Evolutionary conservation across 2,797 vertebrate species (phyloP), one percentile per base, ranked within the genome.

Genomic region (Catostomus latipinnis): DNA sequence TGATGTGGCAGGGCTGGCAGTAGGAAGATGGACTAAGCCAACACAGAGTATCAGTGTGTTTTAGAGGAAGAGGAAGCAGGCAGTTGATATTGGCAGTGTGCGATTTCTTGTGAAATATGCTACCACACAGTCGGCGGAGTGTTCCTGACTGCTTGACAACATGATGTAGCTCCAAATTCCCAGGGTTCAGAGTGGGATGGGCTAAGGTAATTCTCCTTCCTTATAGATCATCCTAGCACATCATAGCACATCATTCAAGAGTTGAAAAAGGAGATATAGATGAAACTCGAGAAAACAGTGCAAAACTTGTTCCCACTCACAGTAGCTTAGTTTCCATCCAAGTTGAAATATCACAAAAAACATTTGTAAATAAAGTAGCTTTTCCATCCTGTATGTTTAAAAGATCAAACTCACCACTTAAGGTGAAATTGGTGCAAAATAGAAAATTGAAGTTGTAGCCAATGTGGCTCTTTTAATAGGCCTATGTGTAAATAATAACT

Each of bases 121-220:
- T 88, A 90, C 84, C 54, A 74, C 82, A 69, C 83, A 86, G 82
- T 87, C 81, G 84, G 88, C 61, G 54, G 79, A 88, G 84, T 80
- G 74, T 84, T 90, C 86, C 72, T 77, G 81, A 73, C 89, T 88
- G 91, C 88, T 67, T 92, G 92, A 94, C 93, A 93, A 92, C 92
- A 90, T 91, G 93, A 92, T 92, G 84, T 92, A 91, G 89, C 89
- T 87, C 87, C 89, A 87, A 80, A 78, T 88, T 92, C 91, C 89
- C 89, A 67, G 82, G 88, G 89, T 92, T 86, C 85, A 76, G 1
- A 69, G 84, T 86, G 87, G 89, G 90, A 92, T 88, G 89, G 89
- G 84, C 81, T 56, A 86, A 85, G 85, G 90, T 91, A 90, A 93
- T 60, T 63, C 74, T 74, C 57, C 46, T 16, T 91, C 88, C 86